Evolutionary conservation across 92 coral and sea anemone species (phyloP).

Genomic region (Meandrina meandrites): DNA sequence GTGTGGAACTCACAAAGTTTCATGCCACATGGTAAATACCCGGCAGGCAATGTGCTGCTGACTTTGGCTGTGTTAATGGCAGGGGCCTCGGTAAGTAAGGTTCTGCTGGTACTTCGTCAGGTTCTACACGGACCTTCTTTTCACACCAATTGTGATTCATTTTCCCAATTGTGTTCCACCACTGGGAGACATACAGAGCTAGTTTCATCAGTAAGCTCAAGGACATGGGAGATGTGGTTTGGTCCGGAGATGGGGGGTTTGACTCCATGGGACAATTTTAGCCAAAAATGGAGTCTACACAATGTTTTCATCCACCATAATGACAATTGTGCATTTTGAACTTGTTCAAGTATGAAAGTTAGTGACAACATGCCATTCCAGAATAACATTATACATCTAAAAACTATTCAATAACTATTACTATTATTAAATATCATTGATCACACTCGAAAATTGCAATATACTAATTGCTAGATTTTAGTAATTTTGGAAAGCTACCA

Average conservation of each 20-base stretch:
- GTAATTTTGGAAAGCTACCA: too few relatives aligned
- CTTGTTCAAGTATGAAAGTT: constrained; percentile 1
- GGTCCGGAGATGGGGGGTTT: constrained; percentile 29
- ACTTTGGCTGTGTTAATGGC: constrained; percentile 35
- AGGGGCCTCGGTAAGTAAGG: constrained; percentile 31
- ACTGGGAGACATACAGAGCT: constrained; percentile 23
- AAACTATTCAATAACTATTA: too few relatives aligned
- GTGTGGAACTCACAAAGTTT: constrained; percentile 35
- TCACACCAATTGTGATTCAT: constrained; percentile 16
- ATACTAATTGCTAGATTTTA: too few relatives aligned
- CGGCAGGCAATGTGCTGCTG: constrained; percentile 36
- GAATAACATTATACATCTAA: too few relatives aligned
- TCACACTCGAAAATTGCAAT: too few relatives aligned
- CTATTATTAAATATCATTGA: too few relatives aligned
- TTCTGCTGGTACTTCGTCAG: constrained; percentile 23
- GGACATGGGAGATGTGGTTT: constrained; percentile 11
- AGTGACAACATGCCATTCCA: too few relatives aligned
- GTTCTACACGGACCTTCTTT: constrained; percentile 23
- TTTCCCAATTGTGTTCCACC: constrained; percentile 6
- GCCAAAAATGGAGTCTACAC: constrained; percentile 28
- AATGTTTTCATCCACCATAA: not conserved
- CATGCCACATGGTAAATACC: constrained; percentile 19
- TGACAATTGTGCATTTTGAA: constrained; percentile 30
- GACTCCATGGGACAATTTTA: constrained; percentile 28
- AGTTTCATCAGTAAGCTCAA: not conserved